Percentiles rank a stretch among this genome's conserved stretches.
phyloP scores from a whole-genome alignment of 2,797 vertebrate species.

The Sphaeramia orbicularis region DNA sequence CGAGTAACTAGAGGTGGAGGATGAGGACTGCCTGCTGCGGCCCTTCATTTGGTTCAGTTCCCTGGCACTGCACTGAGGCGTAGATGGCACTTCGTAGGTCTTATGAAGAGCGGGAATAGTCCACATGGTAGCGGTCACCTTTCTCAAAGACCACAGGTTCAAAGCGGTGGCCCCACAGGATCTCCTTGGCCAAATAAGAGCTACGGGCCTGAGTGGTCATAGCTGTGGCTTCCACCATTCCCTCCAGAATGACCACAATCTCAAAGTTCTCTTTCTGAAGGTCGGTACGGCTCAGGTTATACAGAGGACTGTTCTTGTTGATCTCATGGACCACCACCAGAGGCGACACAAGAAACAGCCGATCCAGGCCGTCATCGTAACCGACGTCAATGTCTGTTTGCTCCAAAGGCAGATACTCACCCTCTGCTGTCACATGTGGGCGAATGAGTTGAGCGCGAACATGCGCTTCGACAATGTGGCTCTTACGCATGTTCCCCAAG shows the following conservation, averaged over 20 bases:
- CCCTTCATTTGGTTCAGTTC: conserved; percentile 87
- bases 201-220: conserved; percentile 98
- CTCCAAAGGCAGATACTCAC: conserved; percentile 93
- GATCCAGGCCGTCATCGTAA: conserved; percentile 93
- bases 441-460: conserved; percentile 93
- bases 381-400: conserved; percentile 95
- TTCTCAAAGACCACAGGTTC: conserved; percentile 94
- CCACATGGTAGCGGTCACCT: conserved; percentile 92
- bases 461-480: conserved; percentile 95
- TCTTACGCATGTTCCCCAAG: conserved; percentile 93
- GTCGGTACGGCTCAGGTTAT: conserved; percentile 87
- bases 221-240: conserved; percentile 98
- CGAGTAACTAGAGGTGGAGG: conserved; percentile 85
- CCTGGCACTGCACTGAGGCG: conserved; percentile 92
- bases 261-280: conserved; percentile 94
- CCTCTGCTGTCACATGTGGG: conserved; percentile 91
- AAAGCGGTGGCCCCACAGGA: conserved; percentile 96
- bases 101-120: conserved; percentile 95
- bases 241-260: conserved; percentile 97
- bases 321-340: conserved; percentile 94
- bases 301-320: conserved; percentile 91
- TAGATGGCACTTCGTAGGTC: conserved; percentile 93
- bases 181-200: conserved; percentile 96
- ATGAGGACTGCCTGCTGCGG: conserved; percentile 59
- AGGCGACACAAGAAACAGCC: conserved; percentile 94